These are phyloP conservation scores for Tupaia tana DNA, from an alignment of 2,113 vertebrate genomes.

Conservation along the genomic window DNA sequence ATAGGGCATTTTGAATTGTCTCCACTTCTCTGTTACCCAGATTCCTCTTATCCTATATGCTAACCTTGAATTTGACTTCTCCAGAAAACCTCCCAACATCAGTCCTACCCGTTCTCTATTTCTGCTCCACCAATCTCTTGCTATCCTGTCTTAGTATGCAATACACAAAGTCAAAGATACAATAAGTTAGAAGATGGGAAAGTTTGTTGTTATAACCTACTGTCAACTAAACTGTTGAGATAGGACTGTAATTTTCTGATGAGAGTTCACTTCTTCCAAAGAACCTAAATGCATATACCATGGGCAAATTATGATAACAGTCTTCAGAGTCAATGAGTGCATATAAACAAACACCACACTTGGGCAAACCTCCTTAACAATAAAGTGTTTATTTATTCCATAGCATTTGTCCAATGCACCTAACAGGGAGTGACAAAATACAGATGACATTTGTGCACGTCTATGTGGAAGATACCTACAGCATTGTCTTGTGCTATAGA, in stretches of 20 bases:
- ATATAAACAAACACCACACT: slow-evolving; percentile 44
- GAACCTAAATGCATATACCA: background rate
- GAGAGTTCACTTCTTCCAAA: slow-evolving; percentile 39
- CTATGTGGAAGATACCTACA: slow-evolving; percentile 18
- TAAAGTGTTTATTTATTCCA: slow-evolving; percentile 39
- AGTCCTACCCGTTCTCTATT: background rate
- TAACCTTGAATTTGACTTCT: background rate
- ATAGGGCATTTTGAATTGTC: background rate
- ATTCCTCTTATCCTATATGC: background rate
- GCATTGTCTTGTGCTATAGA: too few species aligned
- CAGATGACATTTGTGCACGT: background rate
- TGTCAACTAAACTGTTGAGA: slow-evolving; percentile 42
- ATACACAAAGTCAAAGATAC: background rate
- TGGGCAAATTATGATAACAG: slow-evolving; percentile 26
- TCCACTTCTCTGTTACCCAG: background rate
- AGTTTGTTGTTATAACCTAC: background rate
- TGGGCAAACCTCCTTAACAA: slow-evolving; percentile 13
- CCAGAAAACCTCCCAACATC: background rate
- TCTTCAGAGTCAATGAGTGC: slow-evolving; percentile 29
- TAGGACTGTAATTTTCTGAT: slow-evolving; percentile 45
- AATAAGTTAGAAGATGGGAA: background rate
- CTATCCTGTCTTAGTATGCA: background rate
- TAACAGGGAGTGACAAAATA: slow-evolving; percentile 32
- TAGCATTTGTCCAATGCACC: background rate
- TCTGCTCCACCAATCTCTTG: background rate